Evolutionary conservation across 2,888 invertebrate species (phyloP).

Genomic region (Polia nebulosa): DNA sequence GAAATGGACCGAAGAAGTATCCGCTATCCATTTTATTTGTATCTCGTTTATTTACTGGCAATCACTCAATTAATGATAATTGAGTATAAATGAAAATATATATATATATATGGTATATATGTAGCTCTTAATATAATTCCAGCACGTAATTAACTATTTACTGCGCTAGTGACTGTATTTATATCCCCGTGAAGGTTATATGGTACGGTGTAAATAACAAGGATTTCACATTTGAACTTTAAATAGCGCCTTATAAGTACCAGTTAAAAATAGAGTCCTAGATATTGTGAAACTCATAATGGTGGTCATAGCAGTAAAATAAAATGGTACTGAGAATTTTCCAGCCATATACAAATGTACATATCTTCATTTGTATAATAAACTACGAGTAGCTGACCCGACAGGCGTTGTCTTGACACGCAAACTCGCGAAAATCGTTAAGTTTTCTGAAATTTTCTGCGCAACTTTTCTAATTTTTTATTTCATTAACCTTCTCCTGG

Average conservation of each 20-base stretch:
- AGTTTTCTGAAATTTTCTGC: no score
- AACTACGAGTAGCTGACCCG: no score
- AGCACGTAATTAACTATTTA: conserved; percentile 21
- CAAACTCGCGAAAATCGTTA: no score
- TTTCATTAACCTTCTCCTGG: no score
- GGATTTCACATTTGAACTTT: conserved; percentile 25
- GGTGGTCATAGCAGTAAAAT: neutral
- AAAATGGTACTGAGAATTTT: neutral
- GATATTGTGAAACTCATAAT: neutral
- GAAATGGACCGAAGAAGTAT: conserved; percentile 62
- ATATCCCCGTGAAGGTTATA: conserved; percentile 23
- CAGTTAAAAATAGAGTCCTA: conserved; percentile 20
- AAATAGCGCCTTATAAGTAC: conserved; percentile 1
- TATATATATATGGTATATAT: no score
- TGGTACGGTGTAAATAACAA: conserved; percentile 9
- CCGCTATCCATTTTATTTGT: conserved; percentile 57
- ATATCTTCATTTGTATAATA: neutral
- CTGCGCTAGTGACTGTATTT: conserved; percentile 15
- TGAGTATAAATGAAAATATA: conserved; percentile 32
- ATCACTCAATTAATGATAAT: conserved; percentile 65
- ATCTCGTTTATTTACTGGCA: conserved; percentile 61
- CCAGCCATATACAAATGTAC: no score
- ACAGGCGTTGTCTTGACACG: no score
- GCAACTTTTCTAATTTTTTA: no score
- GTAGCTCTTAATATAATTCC: conserved; percentile 22